These are phyloP conservation scores for Phylloscopus whistleri DNA, from an alignment of 2,113 vertebrate species.

Conservation along the genomic window DNA sequence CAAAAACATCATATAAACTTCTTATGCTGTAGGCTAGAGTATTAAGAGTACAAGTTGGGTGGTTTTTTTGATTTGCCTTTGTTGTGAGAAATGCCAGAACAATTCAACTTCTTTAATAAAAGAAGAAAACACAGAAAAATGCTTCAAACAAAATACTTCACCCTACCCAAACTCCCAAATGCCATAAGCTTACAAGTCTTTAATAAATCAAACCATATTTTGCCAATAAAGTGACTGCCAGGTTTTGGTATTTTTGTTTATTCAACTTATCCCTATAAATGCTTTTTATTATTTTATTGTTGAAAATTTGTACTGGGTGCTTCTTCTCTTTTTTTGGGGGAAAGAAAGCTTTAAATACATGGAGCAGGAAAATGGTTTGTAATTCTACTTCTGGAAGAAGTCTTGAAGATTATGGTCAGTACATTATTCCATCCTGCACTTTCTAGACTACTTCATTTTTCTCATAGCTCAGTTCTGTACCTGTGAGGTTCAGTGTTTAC, in stretches of 20 bases:
- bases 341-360: background rate
- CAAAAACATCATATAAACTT: background rate
- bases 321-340: rapidly evolving
- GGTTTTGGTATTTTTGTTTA: background rate
- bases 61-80: background rate
- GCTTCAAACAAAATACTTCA: background rate
- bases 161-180: background rate
- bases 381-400: background rate
- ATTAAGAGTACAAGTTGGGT: background rate
- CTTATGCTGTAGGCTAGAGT: background rate
- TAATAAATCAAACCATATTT: background rate
- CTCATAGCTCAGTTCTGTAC: background rate
- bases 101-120: background rate
- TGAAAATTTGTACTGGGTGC: background rate
- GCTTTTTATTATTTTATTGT: background rate
- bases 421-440: background rate
- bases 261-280: background rate
- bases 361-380: background rate
- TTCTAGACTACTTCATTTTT: background rate
- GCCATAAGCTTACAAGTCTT: background rate
- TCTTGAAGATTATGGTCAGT: background rate
- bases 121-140: background rate
- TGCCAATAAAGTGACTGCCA: background rate
- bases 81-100: background rate
- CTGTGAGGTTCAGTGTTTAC: background rate